A percentile compares a stretch with the other conserved stretches of the same genome.
These are phyloP conservation scores for Eustalomyia histrio DNA, from an alignment of 2,888 invertebrate species.

Conservation along the genomic window DNA sequence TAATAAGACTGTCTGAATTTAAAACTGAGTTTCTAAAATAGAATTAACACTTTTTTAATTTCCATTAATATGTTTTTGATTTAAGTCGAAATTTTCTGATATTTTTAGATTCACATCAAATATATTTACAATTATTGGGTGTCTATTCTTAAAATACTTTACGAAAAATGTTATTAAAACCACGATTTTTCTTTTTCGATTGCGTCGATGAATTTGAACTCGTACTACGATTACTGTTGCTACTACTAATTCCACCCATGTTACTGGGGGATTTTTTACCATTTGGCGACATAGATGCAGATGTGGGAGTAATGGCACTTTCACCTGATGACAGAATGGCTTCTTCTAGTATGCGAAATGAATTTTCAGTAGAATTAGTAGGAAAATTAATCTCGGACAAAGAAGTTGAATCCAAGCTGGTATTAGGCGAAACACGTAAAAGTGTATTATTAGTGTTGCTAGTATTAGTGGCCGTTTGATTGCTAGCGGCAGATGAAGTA, in stretches of 20 bases:
- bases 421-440: conserved; percentile 61
- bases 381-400: conserved; percentile 76
- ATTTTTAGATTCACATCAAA: no score
- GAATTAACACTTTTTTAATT: no score
- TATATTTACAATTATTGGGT: neutral
- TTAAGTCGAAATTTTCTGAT: no score
- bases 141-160: conserved; percentile 84
- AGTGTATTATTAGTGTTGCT: conserved; percentile 49
- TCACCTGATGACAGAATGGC: conserved; percentile 73
- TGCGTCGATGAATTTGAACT: conserved; percentile 73
- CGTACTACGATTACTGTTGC: conserved; percentile 72
- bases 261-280: conserved; percentile 42
- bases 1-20: no score
- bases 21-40: no score
- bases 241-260: conserved; percentile 71
- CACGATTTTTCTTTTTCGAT: conserved; percentile 82
- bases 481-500: conserved; percentile 44
- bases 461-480: conserved; percentile 24
- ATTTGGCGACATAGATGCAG: conserved; percentile 52
- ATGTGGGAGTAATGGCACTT: conserved; percentile 62
- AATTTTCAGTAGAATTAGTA: conserved; percentile 75
- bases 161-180: conserved; percentile 88
- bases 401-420: conserved; percentile 72
- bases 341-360: conserved; percentile 76
- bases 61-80: no score